phyloP scores from a whole-genome alignment of 1,140 invertebrate genomes.

The Ptiloglossa arizonensis region DNA sequence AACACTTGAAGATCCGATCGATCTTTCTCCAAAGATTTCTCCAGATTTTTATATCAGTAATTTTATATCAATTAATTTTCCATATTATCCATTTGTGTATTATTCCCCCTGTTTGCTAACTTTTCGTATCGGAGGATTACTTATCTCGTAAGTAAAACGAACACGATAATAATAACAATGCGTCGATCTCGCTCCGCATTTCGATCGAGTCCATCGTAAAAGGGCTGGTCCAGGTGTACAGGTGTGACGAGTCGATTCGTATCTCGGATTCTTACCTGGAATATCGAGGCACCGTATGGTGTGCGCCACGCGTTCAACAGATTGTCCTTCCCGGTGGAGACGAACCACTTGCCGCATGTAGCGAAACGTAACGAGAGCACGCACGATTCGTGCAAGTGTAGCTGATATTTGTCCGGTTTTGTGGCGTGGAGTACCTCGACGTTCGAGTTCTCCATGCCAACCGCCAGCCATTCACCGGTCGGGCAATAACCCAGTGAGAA shows the following conservation, averaged over 20 bases:
- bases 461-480: conserved; percentile 98
- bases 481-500: conserved; percentile 99
- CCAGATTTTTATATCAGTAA: no score
- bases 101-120: no score
- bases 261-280: conserved; percentile 94
- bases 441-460: conserved; percentile 99
- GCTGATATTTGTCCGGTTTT: conserved; percentile 98
- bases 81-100: no score
- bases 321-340: conserved; percentile 99
- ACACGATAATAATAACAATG: no score
- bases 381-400: conserved; percentile 98
- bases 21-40: no score
- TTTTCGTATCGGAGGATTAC: no score
- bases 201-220: no score
- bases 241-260: background rate
- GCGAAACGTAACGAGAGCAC: conserved; percentile 99
- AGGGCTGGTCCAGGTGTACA: background rate
- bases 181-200: no score
- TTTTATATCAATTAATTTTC: no score
- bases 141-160: no score
- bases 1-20: no score
- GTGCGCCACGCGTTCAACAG: conserved; percentile 98
- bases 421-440: conserved; percentile 97
- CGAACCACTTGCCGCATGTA: conserved; percentile 99
- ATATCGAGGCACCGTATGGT: conserved; percentile 98